Base-by-base conservation (phyloP, 2,888 invertebrate genomes). In the Drosophila fulvimacula region DNA sequence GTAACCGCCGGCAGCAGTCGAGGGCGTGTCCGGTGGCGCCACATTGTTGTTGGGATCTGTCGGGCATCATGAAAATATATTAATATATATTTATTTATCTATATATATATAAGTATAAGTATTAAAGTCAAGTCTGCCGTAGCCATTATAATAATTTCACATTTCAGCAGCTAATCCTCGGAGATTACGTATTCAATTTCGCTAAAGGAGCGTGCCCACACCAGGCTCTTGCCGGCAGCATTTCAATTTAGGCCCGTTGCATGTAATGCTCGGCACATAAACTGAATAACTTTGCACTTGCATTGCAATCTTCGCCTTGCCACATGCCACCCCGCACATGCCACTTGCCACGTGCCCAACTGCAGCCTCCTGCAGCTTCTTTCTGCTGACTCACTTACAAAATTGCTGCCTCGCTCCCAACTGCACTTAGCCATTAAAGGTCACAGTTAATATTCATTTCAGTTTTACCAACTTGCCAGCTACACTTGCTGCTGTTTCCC, bases 1-100 rank as follows among this genome's bases (percentile, higher is more conserved):
- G 92, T 96, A 97, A 13, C 94, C 94, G 0, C 94, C 94, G 75
- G 94, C 94, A 81, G 94, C 94, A 59, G 93, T 92, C 17, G 93
- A 92, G 5, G 93, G 92, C 51, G 93, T 85, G 49, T 91, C 90
- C 10, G 91, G 92, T 27, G 94, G 94, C 30, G 94, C 94, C 63
- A 93, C 90, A 56, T 92, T 91, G 69, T 91, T 92, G 62, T 92
- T 91, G 65, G 92, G 92, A 91, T 92, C 93, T 90, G 69, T 15
- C 71, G 55, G n/a, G 36, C 7, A 53, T 19, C 17, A 46, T 34
- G 46, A 46, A 27, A 32, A 48, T 34, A 73, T 38, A 21, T 10
- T 21, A 15, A 27, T 11, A 21, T 17, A 24, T 24, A 27, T 11
- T 15, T 17, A 24, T 24, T 32, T 48, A 58, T 53, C 32, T 53